Evolutionary conservation across 2,113 vertebrate genomes (phyloP).

Genomic region (Python bivittatus): DNA sequence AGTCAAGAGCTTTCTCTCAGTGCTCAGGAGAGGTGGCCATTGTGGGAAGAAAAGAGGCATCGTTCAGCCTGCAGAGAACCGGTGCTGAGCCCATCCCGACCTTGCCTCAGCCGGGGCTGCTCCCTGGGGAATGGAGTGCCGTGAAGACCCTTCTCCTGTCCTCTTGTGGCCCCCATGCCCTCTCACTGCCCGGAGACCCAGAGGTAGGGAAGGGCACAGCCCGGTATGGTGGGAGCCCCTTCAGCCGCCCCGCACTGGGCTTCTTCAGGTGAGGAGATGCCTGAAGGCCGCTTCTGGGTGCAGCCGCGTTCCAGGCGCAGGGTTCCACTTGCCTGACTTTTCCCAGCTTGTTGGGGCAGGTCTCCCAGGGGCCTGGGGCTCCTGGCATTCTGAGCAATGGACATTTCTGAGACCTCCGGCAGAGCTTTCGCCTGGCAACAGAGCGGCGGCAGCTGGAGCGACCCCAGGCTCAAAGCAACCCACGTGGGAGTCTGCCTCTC

Average conservation of each 20-base stretch:
- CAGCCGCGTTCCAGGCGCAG: not conserved
- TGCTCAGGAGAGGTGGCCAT: not conserved
- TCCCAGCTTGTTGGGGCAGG: too few relatives aligned
- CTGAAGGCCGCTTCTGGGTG: too few relatives aligned
- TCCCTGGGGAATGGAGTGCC: not conserved
- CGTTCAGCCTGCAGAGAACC: not conserved
- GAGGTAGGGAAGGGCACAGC: not conserved
- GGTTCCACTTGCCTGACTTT: not conserved
- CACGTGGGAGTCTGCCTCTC: not conserved
- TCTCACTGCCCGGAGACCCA: not conserved
- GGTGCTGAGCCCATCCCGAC: not conserved
- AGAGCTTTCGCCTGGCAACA: not conserved
- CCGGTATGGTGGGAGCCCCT: not conserved
- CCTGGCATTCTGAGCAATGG: not conserved
- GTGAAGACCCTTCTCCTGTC: not conserved
- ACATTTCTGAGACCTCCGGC: not conserved
- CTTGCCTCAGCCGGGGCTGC: not conserved
- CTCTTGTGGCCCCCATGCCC: not conserved
- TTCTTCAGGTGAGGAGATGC: not conserved
- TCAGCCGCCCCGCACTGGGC: not conserved
- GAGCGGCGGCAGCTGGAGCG: not conserved
- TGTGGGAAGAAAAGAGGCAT: not conserved
- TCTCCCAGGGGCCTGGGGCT: too few relatives aligned
- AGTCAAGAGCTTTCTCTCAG: not conserved
- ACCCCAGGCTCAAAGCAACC: too few relatives aligned